Evolutionary conservation across 2,888 invertebrate genomes (phyloP).

Genomic region (Trichogramma dendrolimi): DNA sequence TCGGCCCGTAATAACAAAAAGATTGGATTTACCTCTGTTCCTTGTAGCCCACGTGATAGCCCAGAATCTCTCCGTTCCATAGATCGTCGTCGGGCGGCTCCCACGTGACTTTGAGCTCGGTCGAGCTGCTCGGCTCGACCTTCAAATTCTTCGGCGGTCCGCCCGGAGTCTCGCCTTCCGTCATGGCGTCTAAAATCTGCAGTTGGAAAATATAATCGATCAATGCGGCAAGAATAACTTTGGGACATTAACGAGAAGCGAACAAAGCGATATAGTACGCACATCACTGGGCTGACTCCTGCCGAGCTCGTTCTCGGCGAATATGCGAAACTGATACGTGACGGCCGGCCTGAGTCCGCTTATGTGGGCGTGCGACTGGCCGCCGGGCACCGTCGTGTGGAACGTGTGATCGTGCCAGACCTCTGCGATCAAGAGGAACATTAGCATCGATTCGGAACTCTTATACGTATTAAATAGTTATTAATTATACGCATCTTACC

Average conservation of each 20-base stretch:
- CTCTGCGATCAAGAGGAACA: constrained; percentile 54
- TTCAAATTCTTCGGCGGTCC: constrained; percentile 78
- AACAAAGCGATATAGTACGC: constrained; percentile 35
- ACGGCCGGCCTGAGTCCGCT: constrained; percentile 80
- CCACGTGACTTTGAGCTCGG: constrained; percentile 80
- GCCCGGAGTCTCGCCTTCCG: constrained; percentile 59
- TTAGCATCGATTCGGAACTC: neutral
- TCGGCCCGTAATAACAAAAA: neutral
- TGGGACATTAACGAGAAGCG: constrained; percentile 7
- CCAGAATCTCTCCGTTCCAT: constrained; percentile 83
- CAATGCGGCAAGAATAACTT: constrained; percentile 13
- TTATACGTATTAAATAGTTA: neutral
- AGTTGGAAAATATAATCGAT: constrained; percentile 1
- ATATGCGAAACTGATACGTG: constrained; percentile 81
- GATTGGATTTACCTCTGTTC: constrained; percentile 51
- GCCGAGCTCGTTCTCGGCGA: constrained; percentile 85
- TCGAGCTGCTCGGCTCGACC: constrained; percentile 79
- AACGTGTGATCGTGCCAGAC: constrained; percentile 79
- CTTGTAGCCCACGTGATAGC: constrained; percentile 83
- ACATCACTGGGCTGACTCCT: constrained; percentile 83
- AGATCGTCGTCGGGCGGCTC: constrained; percentile 80
- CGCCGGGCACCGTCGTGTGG: constrained; percentile 76
- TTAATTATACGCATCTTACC: constrained; percentile 53
- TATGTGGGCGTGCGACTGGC: constrained; percentile 76
- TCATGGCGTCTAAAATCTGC: constrained; percentile 48